Evolutionary conservation across 2,888 invertebrate genomes (phyloP), one percentile per base, ranked within the genome.

Genomic region (Polia nebulosa): DNA sequence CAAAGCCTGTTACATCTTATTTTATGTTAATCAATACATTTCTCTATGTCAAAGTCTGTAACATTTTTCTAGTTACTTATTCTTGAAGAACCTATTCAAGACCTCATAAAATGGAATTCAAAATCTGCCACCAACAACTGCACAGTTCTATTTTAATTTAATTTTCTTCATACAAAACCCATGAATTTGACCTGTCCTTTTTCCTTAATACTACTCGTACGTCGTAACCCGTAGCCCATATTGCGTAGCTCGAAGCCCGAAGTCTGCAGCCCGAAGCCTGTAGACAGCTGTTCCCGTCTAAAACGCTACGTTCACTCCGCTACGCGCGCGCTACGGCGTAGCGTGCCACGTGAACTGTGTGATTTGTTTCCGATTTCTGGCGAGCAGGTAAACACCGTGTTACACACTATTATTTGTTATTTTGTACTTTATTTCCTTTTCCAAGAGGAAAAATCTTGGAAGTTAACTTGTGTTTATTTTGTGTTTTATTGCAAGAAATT

Each of bases 351-450:
- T 71, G 87, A 85, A 76, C 84, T 84, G 81, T 88, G 88, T 90
- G 90, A 93, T 93, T 92, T 91, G 93, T 93, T 91, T 90, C 90
- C 90, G 92, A 91, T 92, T 89, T 85, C 83, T 74, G 67, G 67
- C 76, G 78, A 74, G 80, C 91, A 91, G 91, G 92, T 92, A 90
- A 89, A 90, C 86, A 85, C 63, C 61, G 53, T 73, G 69, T 57
- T 67, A 68, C 72, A 64, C 39, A 63, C 79, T 67, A 59, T 76
- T 78, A 67, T 53, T 77, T 64, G 49, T 71, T 67, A 45, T 52
- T 74, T 72, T 62, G 39, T 66, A 66, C 32, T 77, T 74, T 76
- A 64, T 76, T 80, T 79, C 44, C 60, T 68, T 70, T 71, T 57
- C 32, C 3, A 44, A 34, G 29, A 64, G 47, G 59, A 63, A 79